Percentiles rank a stretch among this genome's conserved stretches.
Evolutionary conservation across 2,113 vertebrate species (phyloP).

Genomic region (Anarrhichthys ocellatus): DNA sequence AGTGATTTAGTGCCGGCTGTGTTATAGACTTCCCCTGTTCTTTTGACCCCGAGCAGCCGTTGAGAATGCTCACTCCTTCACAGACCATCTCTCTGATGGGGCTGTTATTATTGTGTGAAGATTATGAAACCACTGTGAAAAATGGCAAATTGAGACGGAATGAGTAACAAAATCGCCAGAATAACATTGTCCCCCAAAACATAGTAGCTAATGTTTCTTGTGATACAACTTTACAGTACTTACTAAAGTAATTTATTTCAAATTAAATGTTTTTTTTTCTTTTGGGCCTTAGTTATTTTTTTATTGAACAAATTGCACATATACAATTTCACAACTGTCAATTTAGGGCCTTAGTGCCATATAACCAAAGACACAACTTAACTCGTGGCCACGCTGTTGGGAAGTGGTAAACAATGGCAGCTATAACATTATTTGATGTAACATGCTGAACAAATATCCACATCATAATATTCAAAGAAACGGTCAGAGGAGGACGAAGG

Average conservation of each 20-base stretch:
- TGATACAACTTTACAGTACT: not conserved
- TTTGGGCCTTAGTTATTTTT: too few species aligned
- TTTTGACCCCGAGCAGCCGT: slow-evolving; percentile 34
- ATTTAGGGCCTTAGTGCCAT: too few species aligned
- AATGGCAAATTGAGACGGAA: slow-evolving; percentile 22
- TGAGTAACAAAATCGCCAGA: slow-evolving; percentile 1
- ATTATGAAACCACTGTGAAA: slow-evolving; percentile 27
- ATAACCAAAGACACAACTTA: not conserved
- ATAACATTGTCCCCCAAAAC: not conserved
- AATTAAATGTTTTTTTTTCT: not conserved
- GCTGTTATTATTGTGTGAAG: not conserved
- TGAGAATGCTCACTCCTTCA: slow-evolving; percentile 8
- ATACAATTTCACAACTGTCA: too few species aligned
- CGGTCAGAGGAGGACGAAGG: not conserved
- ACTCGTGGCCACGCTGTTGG: too few species aligned
- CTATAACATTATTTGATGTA: not conserved
- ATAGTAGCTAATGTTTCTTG: not conserved
- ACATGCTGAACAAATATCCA: not conserved
- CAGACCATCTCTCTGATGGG: slow-evolving; percentile 23
- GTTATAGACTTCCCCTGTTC: slow-evolving; percentile 23
- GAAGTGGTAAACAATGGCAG: not conserved
- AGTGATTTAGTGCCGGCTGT: not conserved
- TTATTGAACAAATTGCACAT: too few species aligned
- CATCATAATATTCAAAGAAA: not conserved
- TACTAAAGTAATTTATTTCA: not conserved